Base-by-base conservation (phyloP, 2,888 invertebrate genomes). In the Dendrolimus houi region DNA sequence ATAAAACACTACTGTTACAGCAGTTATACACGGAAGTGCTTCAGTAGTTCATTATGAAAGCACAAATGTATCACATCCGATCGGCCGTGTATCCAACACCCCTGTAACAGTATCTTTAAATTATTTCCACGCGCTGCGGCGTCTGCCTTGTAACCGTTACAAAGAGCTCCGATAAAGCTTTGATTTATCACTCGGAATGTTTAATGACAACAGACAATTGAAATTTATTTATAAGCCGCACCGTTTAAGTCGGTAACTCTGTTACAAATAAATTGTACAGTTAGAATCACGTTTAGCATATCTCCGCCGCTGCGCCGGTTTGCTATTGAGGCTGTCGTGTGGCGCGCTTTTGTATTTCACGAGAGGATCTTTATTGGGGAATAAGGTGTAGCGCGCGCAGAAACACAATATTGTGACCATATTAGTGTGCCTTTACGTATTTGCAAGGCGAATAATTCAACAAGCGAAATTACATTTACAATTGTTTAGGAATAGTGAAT, bases 131-230 rank as follows among this genome's bases (percentile, higher is more conserved):
- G 72, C 72, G 74, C 75, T 77, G 71, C 73, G 29, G 29, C 29
- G 29, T 29, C 29, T 72, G 75, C 85, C 81, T 81, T 85, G 85
- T 81, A 77, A 79, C 83, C 75, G 80, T 79, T 82, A 77, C 78
- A 68, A 75, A 81, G 77, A 79, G 72, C 72, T 68, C 74, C 77
- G 89, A 89, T 89, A 88, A 85, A 79, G 69, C 80, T 75, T 87
- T 87, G 88, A 89, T 89, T 90, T 89, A 90, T 89, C 75, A 78
- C 81, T 69, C 71, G 72, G 85, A 85, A 87, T 87, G 87, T 82
- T 81, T 83, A 87, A 87, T 87, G 83, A 87, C 85, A 85, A 81
- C 77, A 84, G 76, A 87, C 88, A 87, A 89, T 89, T 84, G 87
- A 82, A 83, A 87, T 84, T 88, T 87, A 83, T 85, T 83, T 88